Conservation (phyloP, 2,113 vertebrate genomes). For the Callipepla squamata region DNA sequence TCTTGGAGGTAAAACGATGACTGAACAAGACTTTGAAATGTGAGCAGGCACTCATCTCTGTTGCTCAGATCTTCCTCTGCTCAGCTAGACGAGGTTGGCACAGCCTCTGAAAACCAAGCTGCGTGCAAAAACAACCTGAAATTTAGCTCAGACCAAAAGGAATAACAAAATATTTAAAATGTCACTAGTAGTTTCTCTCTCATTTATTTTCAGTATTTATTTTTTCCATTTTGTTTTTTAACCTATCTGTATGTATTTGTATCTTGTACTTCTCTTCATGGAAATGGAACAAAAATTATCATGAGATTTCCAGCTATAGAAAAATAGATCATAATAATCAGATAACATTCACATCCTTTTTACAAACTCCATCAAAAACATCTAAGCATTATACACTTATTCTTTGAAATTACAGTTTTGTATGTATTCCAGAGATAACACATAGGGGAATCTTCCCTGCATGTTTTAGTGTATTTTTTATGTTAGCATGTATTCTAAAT, state of each 20-base stretch:
- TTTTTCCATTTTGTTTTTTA: slow-evolving; percentile 4
- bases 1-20: neutral
- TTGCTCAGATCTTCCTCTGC: neutral
- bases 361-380: neutral
- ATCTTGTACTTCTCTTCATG: neutral
- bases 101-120: neutral
- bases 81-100: neutral
- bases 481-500: neutral
- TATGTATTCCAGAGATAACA: slow-evolving; percentile 22
- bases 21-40: neutral
- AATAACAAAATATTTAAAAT: neutral
- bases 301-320: neutral
- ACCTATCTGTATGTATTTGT: neutral
- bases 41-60: neutral
- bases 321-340: neutral
- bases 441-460: neutral
- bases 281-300: neutral
- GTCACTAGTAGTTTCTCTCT: neutral
- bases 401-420: neutral
- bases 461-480: neutral
- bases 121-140: neutral
- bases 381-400: neutral
- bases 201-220: neutral
- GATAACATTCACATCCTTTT: neutral
- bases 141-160: neutral